Conservation (phyloP, 2,797 vertebrate species). For the Rachycentron canadum region DNA sequence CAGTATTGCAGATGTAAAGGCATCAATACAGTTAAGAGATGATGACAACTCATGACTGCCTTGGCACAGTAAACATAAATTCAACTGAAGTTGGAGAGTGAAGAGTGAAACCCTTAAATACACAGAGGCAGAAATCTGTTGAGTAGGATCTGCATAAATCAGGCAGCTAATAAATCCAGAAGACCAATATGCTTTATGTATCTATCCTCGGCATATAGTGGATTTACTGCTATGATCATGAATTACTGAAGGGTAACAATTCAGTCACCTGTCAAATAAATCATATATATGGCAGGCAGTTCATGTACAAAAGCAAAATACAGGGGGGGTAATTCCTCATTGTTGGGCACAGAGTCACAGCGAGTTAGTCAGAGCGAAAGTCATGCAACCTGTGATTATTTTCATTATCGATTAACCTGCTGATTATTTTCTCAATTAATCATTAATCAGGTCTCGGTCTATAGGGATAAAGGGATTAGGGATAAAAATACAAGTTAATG, state of each 20-base stretch:
- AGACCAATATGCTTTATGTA: conserved; percentile 61
- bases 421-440: conserved; percentile 18
- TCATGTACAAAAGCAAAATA: conserved; percentile 54
- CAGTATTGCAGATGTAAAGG: conserved; percentile 34
- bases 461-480: background rate
- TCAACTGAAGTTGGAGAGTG: conserved; percentile 13
- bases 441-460: background rate
- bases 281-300: conserved; percentile 31
- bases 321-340: conserved; percentile 38
- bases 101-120: conserved; percentile 43
- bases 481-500: background rate
- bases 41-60: conserved; percentile 44
- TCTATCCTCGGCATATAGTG: conserved; percentile 41
- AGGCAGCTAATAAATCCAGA: conserved; percentile 67
- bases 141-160: conserved; percentile 70
- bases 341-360: conserved; percentile 35
- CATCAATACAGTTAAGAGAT: conserved; percentile 49
- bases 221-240: conserved; percentile 67
- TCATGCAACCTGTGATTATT: conserved; percentile 11
- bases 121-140: conserved; percentile 53
- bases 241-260: conserved; percentile 62
- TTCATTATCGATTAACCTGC: conserved; percentile 14
- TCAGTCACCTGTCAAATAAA: conserved; percentile 66
- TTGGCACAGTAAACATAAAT: conserved; percentile 52
- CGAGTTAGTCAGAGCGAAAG: conserved; percentile 15